Base-by-base conservation (phyloP, 2,797 vertebrate genomes). In the Acestrorhynchus altus region DNA sequence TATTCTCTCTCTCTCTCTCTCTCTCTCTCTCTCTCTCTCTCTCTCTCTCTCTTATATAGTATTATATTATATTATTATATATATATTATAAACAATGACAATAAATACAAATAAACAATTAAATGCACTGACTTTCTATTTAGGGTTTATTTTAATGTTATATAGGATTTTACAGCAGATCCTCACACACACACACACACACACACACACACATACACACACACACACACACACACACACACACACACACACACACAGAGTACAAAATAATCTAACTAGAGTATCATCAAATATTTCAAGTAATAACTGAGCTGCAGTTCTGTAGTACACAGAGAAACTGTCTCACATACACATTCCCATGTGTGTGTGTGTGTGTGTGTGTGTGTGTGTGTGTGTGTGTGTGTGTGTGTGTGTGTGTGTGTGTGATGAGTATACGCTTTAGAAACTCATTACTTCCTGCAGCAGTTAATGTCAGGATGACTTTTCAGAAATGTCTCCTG, bases 381-480 rank as follows among this genome's bases (percentile, higher is more conserved):
- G n/a, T n/a, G n/a, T n/a, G n/a, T n/a, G n/a, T n/a, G n/a, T n/a
- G n/a, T n/a, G n/a, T n/a, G n/a, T n/a, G n/a, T n/a, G n/a, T n/a
- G n/a, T n/a, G n/a, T n/a, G n/a, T n/a, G n/a, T n/a, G n/a, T n/a
- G n/a, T n/a, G n/a, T n/a, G n/a, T n/a, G n/a, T n/a, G n/a, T n/a
- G n/a, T n/a, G n/a, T n/a, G n/a, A n/a, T n/a, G n/a, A n/a, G n/a
- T n/a, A n/a, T n/a, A n/a, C n/a, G 52, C 66, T 77, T 73, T 20
- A 42, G 15, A 72, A 68, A 76, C 76, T 63, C 49, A 81, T 77
- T 83, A 75, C 52, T 79, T 73, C 67, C 66, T 67, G 28, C 12
- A 78, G 76, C 56, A 61, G 54, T 60, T 80, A 71, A 85, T 80
- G 84, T 86, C 81, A 84, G 49, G 35, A 61, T 85, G 83, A 83